Conservation (phyloP, 2,113 vertebrate genomes). For the Corvus cornix region DNA sequence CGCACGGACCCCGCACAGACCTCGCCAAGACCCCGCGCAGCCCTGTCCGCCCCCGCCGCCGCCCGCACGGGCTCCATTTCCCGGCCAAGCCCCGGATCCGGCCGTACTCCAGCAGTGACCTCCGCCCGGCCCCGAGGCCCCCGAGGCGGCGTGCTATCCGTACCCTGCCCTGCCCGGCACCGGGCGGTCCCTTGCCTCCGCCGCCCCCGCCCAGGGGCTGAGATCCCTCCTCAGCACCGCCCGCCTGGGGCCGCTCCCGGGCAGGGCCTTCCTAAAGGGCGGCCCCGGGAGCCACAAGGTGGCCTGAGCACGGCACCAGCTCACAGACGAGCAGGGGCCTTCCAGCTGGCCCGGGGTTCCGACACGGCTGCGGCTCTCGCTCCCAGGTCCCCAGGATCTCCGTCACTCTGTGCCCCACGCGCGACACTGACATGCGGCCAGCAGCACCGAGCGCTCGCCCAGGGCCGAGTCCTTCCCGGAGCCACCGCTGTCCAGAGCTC, state of each 20-base stretch:
- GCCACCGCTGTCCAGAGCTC: not conserved
- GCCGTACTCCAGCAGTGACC: not conserved
- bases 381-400: not conserved
- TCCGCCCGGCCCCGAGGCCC: not conserved
- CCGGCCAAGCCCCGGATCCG: not conserved
- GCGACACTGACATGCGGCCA: not conserved
- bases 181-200: no score
- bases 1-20: not conserved
- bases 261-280: not conserved
- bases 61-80: not conserved
- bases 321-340: not conserved
- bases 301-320: not conserved
- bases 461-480: not conserved
- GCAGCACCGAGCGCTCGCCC: rapidly evolving
- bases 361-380: not conserved
- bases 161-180: not conserved
- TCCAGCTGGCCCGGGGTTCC: no score
- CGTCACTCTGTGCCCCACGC: rapidly evolving
- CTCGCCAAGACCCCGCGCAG: not conserved
- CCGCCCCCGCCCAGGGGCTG: not conserved
- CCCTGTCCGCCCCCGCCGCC: not conserved
- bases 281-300: not conserved
- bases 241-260: not conserved
- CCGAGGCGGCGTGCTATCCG: not conserved
- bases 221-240: not conserved